Percentiles rank a stretch among this genome's conserved stretches.
Conservation (phyloP, 2,888 invertebrate species). For the Xestia ashworthii region DNA sequence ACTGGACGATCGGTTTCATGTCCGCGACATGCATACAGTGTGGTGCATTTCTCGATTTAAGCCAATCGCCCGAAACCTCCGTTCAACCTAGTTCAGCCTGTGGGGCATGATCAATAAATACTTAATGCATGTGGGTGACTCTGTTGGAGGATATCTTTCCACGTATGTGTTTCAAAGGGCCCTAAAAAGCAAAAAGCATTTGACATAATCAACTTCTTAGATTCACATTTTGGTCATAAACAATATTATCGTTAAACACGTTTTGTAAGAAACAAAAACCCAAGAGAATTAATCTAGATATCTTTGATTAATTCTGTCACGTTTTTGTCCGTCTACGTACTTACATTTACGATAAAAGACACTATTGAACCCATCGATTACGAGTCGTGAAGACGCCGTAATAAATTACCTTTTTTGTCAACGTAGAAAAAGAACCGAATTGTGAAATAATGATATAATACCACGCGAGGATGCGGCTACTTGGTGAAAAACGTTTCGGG, state of each 20-base stretch:
- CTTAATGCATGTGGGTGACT: constrained; percentile 43
- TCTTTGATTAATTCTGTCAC: constrained; percentile 49
- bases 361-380: constrained; percentile 50
- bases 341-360: constrained; percentile 48
- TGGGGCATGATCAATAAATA: constrained; percentile 53
- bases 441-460: constrained; percentile 42
- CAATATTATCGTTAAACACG: neutral
- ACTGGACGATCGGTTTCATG: constrained; percentile 22
- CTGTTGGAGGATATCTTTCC: constrained; percentile 25
- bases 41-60: constrained; percentile 42
- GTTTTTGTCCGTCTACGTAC: constrained; percentile 45
- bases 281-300: constrained; percentile 44
- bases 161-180: constrained; percentile 1
- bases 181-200: neutral
- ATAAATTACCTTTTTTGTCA: constrained; percentile 60
- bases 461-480: constrained; percentile 33
- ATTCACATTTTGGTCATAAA: constrained; percentile 3
- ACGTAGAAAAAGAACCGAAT: constrained; percentile 37
- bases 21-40: constrained; percentile 53
- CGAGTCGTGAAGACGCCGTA: constrained; percentile 30
- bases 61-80: constrained; percentile 40
- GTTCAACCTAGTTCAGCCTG: constrained; percentile 42
- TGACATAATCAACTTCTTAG: neutral
- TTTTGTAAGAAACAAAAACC: constrained; percentile 14
- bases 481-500: constrained; percentile 7